A percentile compares a stretch with the other conserved stretches of the same genome.
Conservation (phyloP, 2,113 vertebrate genomes). For the Limnothrissa miodon region DNA sequence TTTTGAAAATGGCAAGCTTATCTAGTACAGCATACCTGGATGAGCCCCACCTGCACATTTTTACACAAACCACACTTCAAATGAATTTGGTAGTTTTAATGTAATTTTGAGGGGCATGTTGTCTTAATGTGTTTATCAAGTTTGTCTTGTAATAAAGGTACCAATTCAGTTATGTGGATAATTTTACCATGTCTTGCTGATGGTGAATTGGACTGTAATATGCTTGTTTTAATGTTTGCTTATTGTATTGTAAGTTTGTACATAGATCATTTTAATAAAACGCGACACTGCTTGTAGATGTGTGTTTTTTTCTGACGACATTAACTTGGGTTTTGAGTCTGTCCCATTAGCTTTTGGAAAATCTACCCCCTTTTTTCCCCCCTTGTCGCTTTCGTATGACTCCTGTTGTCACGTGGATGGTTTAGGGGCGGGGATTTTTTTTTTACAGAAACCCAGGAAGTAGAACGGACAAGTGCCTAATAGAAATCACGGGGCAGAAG, state of each 20-base stretch:
- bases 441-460: neutral
- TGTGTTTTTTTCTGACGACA: neutral
- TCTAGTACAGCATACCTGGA: neutral
- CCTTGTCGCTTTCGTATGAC: neutral
- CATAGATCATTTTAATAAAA: constrained; percentile 8
- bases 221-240: neutral
- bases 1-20: neutral
- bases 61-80: neutral
- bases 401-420: constrained; percentile 1
- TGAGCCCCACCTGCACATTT: neutral
- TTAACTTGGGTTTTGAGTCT: neutral
- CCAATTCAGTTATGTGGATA: neutral
- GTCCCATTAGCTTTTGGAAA: no score
- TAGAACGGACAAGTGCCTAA: neutral
- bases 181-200: neutral
- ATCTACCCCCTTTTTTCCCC: no score
- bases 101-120: neutral
- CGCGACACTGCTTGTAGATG: neutral
- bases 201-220: neutral
- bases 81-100: neutral
- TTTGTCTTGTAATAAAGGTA: neutral
- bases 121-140: constrained; percentile 1
- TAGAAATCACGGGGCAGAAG: neutral
- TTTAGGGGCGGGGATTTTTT: neutral
- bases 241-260: neutral